Evolutionary conservation across 1,140 invertebrate genomes (phyloP), one percentile per base, ranked within the genome.

Genomic region (Musca domestica): DNA sequence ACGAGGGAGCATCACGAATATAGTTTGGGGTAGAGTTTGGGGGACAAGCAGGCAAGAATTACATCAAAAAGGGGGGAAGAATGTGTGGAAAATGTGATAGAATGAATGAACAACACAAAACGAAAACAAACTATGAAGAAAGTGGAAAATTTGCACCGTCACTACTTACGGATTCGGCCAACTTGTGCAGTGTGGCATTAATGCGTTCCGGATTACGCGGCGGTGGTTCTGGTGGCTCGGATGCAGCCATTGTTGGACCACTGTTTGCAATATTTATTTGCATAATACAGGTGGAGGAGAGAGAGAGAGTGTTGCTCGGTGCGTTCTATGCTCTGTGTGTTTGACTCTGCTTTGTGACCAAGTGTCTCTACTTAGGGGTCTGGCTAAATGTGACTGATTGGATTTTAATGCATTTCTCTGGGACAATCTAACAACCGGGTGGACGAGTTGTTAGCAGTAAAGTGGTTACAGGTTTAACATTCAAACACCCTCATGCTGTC

Each of bases 141-240:
- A 30, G n/a, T 25, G 25, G 25, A 20, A 30, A 7, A 25, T 61
- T 61, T 61, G 34, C 34, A 9, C 34, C 49, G 22, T 23, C 27
- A 58, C 52, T 81, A 79, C 79, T 80, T 81, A 81, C 79, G 69
- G 79, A 77, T 78, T 81, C 79, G 67, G 73, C 71, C 64, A 81
- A 74, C 73, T 81, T 80, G 70, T 81, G 80, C 71, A 81, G 74
- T 70, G 80, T 81, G 71, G 80, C 79, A 67, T 81, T 81, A 74
- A 81, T 81, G 74, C 79, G 77, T 72, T 81, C 79, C 76, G 80
- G 80, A 77, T 81, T 81, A 72, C 80, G 72, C 70, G 80, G 80
- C 72, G 80, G 80, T 71, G 80, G 80, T 76, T 81, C 80, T 77
- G 80, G 80, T 72, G 80, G 80, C 75, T 81, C 80, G 70, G 79